Base-by-base conservation (phyloP, 2,797 vertebrate species). In the Ispidina picta region DNA sequence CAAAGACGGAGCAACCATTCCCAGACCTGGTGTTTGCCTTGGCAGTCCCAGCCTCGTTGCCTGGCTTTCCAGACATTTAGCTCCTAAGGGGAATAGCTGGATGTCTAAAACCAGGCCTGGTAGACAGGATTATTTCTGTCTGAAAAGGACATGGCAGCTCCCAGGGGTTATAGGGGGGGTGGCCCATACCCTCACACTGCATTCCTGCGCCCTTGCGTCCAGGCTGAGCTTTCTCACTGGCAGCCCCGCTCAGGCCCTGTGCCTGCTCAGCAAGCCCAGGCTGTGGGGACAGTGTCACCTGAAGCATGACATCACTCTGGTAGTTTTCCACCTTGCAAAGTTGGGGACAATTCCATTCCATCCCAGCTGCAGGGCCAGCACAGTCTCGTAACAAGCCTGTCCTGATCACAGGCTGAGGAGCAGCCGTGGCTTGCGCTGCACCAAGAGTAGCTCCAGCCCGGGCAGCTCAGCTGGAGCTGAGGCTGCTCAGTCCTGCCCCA, bases 1-100 rank as follows among this genome's bases (percentile, higher is more conserved):
- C 2, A 1, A 33, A 74, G 66, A 15, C 1, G 0, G 8, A 74
- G 75, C 58, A 31, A 51, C 1, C 0, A 56, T 92, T 95, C 94
- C 87, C 92, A 94, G 86, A 56, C 33, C 8, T 0, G 0, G 15
- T 92, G 92, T 93, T 95, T 94, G 79, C 33, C 65, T 96, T 95
- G 95, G 92, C 95, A 93, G 90, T 74, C 18, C 49, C 28, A 3
- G 29, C 9, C 63, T 18, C 76, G 0, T 1, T 23, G 46, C 59
- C 65, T 51, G 5, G 1, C 43, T 69, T 86, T 88, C 63, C 92
- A 91, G 88, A 78, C 26, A 0, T 55, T 1, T 2, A 39, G 55
- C 55, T 75, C 92, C 58, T 20, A 70, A 15, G 52, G 88, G 84
- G 56, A 87, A 73, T 10, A 33, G 64, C 76, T 86, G 41, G 15